These are phyloP conservation scores for Schizotus pectinicornis DNA, from an alignment of 2,888 invertebrate genomes.

Conservation along the genomic window DNA sequence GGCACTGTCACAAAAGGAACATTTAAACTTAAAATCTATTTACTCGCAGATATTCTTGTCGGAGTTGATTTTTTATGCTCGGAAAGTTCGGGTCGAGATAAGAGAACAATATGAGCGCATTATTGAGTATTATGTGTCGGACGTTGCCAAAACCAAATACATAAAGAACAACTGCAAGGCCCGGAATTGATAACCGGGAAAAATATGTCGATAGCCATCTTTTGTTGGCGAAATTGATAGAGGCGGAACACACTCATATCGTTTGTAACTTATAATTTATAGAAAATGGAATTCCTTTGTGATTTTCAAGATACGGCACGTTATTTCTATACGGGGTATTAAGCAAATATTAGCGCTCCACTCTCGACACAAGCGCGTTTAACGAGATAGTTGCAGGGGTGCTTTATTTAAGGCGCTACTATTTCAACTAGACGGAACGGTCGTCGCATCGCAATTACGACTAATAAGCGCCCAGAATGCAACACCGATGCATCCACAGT, in stretches of 20 bases:
- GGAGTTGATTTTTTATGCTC: constrained; percentile 50
- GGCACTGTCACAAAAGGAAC: constrained; percentile 28
- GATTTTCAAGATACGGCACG: constrained; percentile 39
- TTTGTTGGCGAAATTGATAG: constrained; percentile 42
- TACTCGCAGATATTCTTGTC: constrained; percentile 50
- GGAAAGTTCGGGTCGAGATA: constrained; percentile 47
- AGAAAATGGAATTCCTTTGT: constrained; percentile 41
- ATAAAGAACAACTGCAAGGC: constrained; percentile 44
- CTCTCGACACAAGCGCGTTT: too few species aligned
- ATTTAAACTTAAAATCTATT: constrained; percentile 52
- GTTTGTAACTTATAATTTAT: constrained; percentile 43
- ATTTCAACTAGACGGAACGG: too few species aligned
- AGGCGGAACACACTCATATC: constrained; percentile 39
- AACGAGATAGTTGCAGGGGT: too few species aligned
- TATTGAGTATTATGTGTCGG: constrained; percentile 48
- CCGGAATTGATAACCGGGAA: constrained; percentile 44
- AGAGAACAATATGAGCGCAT: constrained; percentile 45
- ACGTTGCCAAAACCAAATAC: constrained; percentile 47
- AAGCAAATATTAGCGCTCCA: constrained; percentile 1
- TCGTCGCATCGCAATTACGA: too few species aligned
- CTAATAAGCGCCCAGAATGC: too few species aligned
- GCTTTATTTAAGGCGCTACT: too few species aligned
- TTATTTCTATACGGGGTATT: constrained; percentile 33
- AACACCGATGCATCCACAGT: too few species aligned
- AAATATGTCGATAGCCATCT: constrained; percentile 40